phyloP scores from a whole-genome alignment of 2,797 vertebrate genomes.

The Gymnoscopelus microlampas region DNA sequence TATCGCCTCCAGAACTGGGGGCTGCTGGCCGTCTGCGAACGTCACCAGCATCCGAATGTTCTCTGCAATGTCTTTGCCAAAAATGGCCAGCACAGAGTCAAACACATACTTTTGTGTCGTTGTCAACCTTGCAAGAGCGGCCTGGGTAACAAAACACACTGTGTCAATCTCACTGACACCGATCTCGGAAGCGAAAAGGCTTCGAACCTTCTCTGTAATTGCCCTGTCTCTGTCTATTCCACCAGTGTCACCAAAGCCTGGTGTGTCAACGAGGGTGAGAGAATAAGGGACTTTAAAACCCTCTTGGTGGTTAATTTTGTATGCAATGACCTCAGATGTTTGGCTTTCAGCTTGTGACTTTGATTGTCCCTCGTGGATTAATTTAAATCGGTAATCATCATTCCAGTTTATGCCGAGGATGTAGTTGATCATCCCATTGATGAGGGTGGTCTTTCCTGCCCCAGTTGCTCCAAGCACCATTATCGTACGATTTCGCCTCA shows the following conservation, averaged over 20 bases:
- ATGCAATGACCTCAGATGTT: conserved; percentile 44
- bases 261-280: conserved; percentile 57
- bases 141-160: conserved; percentile 37
- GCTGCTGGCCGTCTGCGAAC: conserved; percentile 44
- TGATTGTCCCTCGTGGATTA: conserved; percentile 1
- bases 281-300: conserved; percentile 39
- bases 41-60: conserved; percentile 58
- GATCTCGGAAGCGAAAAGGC: background rate
- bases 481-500: conserved; percentile 30
- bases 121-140: conserved; percentile 33
- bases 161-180: conserved; percentile 24
- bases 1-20: conserved; percentile 46
- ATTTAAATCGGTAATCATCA: conserved; percentile 31
- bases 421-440: conserved; percentile 54
- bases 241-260: conserved; percentile 41
- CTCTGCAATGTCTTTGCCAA: conserved; percentile 55
- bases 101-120: conserved; percentile 49
- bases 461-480: conserved; percentile 43
- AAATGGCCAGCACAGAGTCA: conserved; percentile 56
- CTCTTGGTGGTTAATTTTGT: conserved; percentile 43
- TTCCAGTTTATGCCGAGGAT: conserved; percentile 33
- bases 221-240: conserved; percentile 25
- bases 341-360: conserved; percentile 41
- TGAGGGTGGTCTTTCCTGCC: conserved; percentile 39
- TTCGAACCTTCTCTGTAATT: conserved; percentile 17